Conservation (phyloP, 92 coral and sea anemone species). For the Palythoa grandis region DNA sequence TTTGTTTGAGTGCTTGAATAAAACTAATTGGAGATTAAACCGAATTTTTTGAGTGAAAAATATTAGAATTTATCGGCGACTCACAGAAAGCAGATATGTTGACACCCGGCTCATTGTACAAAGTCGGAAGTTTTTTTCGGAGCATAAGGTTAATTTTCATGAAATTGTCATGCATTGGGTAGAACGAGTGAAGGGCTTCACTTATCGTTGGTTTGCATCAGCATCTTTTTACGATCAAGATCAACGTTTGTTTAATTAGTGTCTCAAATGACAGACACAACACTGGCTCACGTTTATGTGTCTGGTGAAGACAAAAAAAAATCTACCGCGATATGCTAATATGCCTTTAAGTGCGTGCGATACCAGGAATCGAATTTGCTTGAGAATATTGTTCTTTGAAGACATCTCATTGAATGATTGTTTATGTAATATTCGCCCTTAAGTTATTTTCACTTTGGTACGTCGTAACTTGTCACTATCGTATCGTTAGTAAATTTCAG, state of each 20-base stretch:
- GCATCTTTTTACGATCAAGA: slow-evolving; percentile 67
- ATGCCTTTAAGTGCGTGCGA: slow-evolving; percentile 20
- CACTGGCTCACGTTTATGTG: slow-evolving; percentile 58
- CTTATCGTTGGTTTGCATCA: slow-evolving; percentile 66
- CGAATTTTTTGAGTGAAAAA: slow-evolving; percentile 73
- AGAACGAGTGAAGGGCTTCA: slow-evolving; percentile 36
- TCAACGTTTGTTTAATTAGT: slow-evolving; percentile 77
- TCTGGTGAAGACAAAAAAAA: slow-evolving; percentile 4
- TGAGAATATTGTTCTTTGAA: background rate
- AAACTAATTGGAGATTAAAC: slow-evolving; percentile 91
- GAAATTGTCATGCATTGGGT: slow-evolving; percentile 54
- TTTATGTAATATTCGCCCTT: background rate
- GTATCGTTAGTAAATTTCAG: background rate
- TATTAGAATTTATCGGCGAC: slow-evolving; percentile 71
- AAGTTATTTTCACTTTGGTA: background rate
- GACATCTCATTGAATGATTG: slow-evolving; percentile 5
- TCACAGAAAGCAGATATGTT: slow-evolving; percentile 28
- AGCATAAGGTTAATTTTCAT: slow-evolving; percentile 54
- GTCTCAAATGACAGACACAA: slow-evolving; percentile 75
- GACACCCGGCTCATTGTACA: slow-evolving; percentile 42
- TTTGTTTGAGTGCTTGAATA: slow-evolving; percentile 87
- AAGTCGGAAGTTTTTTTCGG: slow-evolving; percentile 42
- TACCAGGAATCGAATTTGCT: slow-evolving; percentile 1
- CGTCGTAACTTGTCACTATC: background rate
- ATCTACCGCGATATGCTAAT: slow-evolving; percentile 29